Percentiles rank a stretch among this genome's conserved stretches.
These are phyloP conservation scores for Pipra filicauda DNA, from an alignment of 2,113 vertebrate genomes.

Conservation along the genomic window DNA sequence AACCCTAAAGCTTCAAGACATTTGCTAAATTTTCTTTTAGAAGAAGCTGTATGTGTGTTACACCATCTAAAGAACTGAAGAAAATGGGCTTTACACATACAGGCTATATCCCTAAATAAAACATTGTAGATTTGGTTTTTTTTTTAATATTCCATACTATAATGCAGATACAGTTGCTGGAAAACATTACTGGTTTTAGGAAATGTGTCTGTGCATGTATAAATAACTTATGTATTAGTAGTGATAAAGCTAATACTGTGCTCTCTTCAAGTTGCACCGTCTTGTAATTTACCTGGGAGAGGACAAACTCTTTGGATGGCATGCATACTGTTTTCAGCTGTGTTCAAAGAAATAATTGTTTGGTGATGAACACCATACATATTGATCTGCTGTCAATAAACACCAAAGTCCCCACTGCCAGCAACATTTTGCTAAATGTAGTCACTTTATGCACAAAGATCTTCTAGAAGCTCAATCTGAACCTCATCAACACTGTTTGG, in stretches of 20 bases:
- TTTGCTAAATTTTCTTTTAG: background rate
- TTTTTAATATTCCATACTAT: background rate
- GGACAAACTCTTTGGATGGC: background rate
- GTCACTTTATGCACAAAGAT: background rate
- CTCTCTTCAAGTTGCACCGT: background rate
- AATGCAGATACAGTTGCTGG: background rate
- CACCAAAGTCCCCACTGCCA: background rate
- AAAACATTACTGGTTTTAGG: background rate
- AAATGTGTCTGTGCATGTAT: background rate
- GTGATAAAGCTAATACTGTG: background rate
- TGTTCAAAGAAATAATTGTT: background rate
- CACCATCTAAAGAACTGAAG: background rate
- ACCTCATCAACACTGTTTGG: background rate
- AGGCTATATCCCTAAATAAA: background rate
- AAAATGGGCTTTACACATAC: background rate
- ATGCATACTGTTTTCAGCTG: background rate
- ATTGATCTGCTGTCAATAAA: background rate
- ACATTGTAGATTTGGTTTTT: background rate
- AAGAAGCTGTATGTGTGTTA: background rate
- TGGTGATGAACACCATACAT: background rate
- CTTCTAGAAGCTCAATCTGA: background rate
- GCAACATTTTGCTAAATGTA: background rate
- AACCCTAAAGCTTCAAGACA: background rate
- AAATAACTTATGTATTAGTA: background rate
- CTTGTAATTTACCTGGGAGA: background rate